Conservation (phyloP, 2,888 invertebrate species). For the Drosophila aldrichi region DNA sequence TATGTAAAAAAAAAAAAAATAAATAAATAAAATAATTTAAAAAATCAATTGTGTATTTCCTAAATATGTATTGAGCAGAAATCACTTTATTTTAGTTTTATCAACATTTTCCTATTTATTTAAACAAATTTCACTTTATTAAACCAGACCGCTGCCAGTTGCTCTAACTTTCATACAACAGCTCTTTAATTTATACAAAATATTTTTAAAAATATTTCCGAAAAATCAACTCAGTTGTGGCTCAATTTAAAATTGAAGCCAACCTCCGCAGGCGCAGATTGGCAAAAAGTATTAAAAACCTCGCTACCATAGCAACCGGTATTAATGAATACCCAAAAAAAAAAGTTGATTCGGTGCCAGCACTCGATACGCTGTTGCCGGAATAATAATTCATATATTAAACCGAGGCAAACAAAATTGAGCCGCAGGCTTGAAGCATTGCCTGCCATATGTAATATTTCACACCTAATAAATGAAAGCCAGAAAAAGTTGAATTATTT, state of each 20-base stretch:
- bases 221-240: neutral
- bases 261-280: neutral
- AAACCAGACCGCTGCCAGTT: neutral
- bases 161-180: neutral
- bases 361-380: neutral
- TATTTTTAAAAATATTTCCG: neutral
- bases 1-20: too few relatives aligned
- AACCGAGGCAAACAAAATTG: neutral
- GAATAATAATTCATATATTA: neutral
- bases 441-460: slow-evolving; percentile 1
- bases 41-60: too few relatives aligned
- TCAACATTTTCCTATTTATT: too few relatives aligned
- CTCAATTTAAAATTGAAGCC: neutral
- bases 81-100: too few relatives aligned
- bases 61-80: too few relatives aligned
- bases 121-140: too few relatives aligned
- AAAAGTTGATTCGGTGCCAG: neutral
- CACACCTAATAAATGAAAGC: neutral
- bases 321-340: neutral
- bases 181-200: neutral
- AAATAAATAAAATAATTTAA: too few relatives aligned
- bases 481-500: neutral
- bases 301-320: neutral
- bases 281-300: neutral
- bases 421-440: neutral